Evolutionary conservation across 2,797 vertebrate genomes (phyloP).

Genomic region (Ctenopoma kingsleyae): DNA sequence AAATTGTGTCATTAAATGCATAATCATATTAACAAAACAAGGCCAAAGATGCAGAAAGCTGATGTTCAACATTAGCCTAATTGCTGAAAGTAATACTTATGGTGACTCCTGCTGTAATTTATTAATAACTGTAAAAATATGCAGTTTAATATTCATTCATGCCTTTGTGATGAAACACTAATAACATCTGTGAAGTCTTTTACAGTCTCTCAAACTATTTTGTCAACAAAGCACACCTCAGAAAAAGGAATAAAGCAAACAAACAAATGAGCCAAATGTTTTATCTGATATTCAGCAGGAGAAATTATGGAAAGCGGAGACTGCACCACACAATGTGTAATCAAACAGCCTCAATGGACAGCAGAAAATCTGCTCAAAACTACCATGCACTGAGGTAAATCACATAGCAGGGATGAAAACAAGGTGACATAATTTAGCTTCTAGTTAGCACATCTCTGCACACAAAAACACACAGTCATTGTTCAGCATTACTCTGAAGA

Average conservation of each 20-base stretch:
- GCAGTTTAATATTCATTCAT: slow-evolving; percentile 61
- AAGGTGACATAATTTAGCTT: slow-evolving; percentile 58
- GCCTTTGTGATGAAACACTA: slow-evolving; percentile 59
- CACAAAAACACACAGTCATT: slow-evolving; percentile 18
- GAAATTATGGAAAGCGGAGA: slow-evolving; percentile 28
- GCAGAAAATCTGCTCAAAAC: slow-evolving; percentile 29
- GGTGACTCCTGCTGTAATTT: slow-evolving; percentile 54
- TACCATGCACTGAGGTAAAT: slow-evolving; percentile 42
- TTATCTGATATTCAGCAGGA: slow-evolving; percentile 19
- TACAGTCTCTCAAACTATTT: slow-evolving; percentile 22
- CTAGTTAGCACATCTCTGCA: slow-evolving; percentile 51
- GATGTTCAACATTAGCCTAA: slow-evolving; percentile 52
- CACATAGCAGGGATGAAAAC: slow-evolving; percentile 57
- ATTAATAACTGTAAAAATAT: slow-evolving; percentile 68
- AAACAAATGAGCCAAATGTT: slow-evolving; percentile 30
- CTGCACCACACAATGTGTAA: slow-evolving; percentile 29
- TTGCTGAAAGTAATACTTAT: slow-evolving; percentile 34
- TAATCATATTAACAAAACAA: slow-evolving; percentile 33
- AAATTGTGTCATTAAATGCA: slow-evolving; percentile 31
- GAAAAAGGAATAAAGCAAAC: slow-evolving; percentile 1
- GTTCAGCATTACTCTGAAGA: slow-evolving; percentile 40
- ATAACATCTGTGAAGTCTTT: slow-evolving; percentile 49
- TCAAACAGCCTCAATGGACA: slow-evolving; percentile 34
- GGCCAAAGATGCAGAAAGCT: slow-evolving; percentile 20
- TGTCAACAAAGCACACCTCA: slow-evolving; percentile 36